Percentiles rank a stretch among this genome's conserved stretches.
These are phyloP conservation scores for Eristalinus sepulchralis DNA, from an alignment of 2,888 invertebrate genomes.

Conservation along the genomic window DNA sequence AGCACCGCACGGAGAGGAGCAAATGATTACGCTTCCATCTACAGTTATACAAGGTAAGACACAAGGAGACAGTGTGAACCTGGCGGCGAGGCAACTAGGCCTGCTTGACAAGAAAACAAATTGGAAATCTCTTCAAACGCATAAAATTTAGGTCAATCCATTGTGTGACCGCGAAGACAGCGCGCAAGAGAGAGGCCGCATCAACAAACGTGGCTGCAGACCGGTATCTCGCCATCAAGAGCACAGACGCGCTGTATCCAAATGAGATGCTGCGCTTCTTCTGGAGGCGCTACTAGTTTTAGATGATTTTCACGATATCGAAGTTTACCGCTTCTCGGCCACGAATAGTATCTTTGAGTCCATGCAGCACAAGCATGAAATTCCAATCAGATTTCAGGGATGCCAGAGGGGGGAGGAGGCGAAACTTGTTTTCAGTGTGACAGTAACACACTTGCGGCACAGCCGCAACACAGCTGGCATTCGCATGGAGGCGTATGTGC, in stretches of 20 bases:
- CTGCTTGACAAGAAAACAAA: conserved; percentile 68
- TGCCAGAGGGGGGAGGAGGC: conserved; percentile 2
- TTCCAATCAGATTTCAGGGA: conserved; percentile 14
- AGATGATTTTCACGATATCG: conserved; percentile 48
- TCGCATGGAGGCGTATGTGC: conserved; percentile 56
- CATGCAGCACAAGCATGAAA: conserved; percentile 29
- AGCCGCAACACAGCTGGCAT: background rate
- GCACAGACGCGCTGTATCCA: conserved; percentile 27
- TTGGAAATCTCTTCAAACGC: conserved; percentile 68
- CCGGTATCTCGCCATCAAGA: conserved; percentile 45
- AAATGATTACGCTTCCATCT: conserved; percentile 25
- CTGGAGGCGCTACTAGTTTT: conserved; percentile 52
- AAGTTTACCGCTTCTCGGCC: conserved; percentile 40
- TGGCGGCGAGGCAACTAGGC: conserved; percentile 33
- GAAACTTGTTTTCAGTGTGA: conserved; percentile 64
- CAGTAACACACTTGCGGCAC: conserved; percentile 62
- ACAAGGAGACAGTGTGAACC: conserved; percentile 40
- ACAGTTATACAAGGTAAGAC: conserved; percentile 43
- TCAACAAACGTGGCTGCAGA: background rate
- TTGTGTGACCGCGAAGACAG: conserved; percentile 7
- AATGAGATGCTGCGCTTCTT: conserved; percentile 60
- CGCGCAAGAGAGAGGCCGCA: background rate
- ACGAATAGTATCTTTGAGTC: conserved; percentile 39
- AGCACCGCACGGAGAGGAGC: conserved; percentile 21
- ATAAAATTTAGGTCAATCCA: conserved; percentile 66